Evolutionary conservation across 2,113 vertebrate genomes (phyloP), one percentile per base, ranked within the genome.

Genomic region (Corynorhinus townsendii): DNA sequence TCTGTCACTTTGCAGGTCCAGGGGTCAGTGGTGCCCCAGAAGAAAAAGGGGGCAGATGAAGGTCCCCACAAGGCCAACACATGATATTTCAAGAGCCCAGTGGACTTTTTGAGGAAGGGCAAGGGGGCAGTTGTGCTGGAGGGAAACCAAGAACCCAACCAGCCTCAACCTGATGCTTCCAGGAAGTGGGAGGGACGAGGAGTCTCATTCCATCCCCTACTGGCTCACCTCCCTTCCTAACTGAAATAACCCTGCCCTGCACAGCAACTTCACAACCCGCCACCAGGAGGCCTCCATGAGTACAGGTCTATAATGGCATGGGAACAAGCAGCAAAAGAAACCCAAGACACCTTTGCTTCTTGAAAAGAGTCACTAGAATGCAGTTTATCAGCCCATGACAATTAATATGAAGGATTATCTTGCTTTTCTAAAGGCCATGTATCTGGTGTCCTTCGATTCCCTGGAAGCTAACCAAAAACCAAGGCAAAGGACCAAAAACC

Each of bases 181-280:
- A 35, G 82, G 62, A 72, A 10, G 47, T 26, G 72, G 16, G 64
- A 87, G 45, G 77, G 47, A 45, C 35, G 54, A 15, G 20, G 75
- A 49, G 11, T 52, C 52, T 71, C 85, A 62, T 11, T 45, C 45
- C 47, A 30, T 35, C n/a, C 26, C 5, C 35, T 40, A 30, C 59
- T 88, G 38, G 38, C 49, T 83, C 56, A 52, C 2, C 20, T 72
- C 45, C 43, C 49, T 22, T 69, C 59, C 69, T 72, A 14, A 91
- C 40, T 12, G 47, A 14, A 1, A 2, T 1, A 8, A 33, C 11
- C 19, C 7, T 38, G 12, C 22, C 9, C 9, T 0, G 3, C 22
- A 19, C 16, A 66, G 84, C 71, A 66, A 64, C 35, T n/a, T 76
- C 52, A 54, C 49, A 17, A 4, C 0, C 38, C 5, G 20, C 43